Base-by-base conservation (phyloP, 1,140 invertebrate genomes). In the Homarus americanus region DNA sequence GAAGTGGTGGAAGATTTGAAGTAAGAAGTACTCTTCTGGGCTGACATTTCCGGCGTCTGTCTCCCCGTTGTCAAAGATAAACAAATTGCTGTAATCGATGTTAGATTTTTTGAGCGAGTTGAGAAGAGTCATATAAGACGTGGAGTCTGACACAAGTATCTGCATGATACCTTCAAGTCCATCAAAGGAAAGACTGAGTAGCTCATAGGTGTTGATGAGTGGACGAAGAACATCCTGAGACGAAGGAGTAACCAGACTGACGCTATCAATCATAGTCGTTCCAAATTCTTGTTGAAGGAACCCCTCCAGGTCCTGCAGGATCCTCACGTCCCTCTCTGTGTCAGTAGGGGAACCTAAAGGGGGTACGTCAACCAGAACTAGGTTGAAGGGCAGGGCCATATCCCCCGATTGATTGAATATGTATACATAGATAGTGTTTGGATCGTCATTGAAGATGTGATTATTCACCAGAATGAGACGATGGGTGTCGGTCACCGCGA, bases 81-180 rank as follows among this genome's bases (percentile, higher is more conserved):
- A 87, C 5, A 87, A 58, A 28, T 79, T 87, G 20, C 36, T 87
- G 53, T 87, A 87, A 4, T 17, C n/a, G 20, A 87, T 66, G 49
- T 87, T 87, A 15, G 36, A 32, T 58, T 87, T 63, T 66, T 79
- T 87, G 7, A 87, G 85, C n/a, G 44, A 79, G 53, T 24, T 66
- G 9, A 87, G 17, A 2, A 78, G 53, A 32, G 85, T 36, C 72
- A 79, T 87, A 53, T 76, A 66, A 0, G 85, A 66, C 9, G 73
- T 53, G 7, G 85, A 41, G 10, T 87, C 76, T 15, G 75, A 79
- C n/a, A 87, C 85, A 2, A 87, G 34, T 24, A 87, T 41, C 85
- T 87, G 85, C 15, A 53, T 79, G 5, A 87, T 53, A 38, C 44
- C 66, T 20, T 78, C 85, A 15, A 87, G 53, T 9, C 80, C 76